These are phyloP conservation scores for Cinclus mexicanus DNA, from an alignment of 2,113 vertebrate species.

Conservation along the genomic window DNA sequence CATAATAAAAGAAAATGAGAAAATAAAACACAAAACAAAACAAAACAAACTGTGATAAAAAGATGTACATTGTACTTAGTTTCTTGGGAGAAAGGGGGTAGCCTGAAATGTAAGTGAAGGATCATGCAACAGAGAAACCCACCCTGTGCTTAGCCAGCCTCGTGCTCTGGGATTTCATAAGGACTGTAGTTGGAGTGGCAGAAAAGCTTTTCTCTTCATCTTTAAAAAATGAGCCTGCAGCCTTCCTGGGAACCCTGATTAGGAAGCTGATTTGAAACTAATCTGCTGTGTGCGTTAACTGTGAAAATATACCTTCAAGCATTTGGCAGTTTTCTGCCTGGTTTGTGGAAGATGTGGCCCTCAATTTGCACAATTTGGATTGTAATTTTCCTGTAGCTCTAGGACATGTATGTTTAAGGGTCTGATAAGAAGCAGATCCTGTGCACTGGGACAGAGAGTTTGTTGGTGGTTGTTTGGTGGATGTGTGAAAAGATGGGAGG, in stretches of 20 bases:
- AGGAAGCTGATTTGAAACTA: slow-evolving; percentile 52
- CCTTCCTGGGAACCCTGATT: slow-evolving; percentile 37
- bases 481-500: background rate
- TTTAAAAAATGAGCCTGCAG: slow-evolving; percentile 12
- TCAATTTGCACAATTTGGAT: slow-evolving; percentile 36
- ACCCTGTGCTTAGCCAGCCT: background rate
- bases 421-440: slow-evolving; percentile 40
- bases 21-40: background rate
- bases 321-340: background rate
- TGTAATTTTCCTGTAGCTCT: slow-evolving; percentile 51
- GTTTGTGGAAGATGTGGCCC: background rate
- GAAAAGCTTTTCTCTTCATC: slow-evolving; percentile 38
- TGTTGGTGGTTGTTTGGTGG: background rate
- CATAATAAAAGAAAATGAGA: background rate
- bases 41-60: background rate
- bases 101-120: background rate
- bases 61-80: background rate
- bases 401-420: slow-evolving; percentile 25
- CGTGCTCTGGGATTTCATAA: fast-evolving
- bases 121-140: background rate
- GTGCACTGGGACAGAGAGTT: background rate
- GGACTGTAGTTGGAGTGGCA: background rate
- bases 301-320: slow-evolving; percentile 49
- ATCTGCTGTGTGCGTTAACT: slow-evolving; percentile 7
- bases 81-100: background rate